These are phyloP conservation scores for Tenodera sinensis DNA, from an alignment of 2,888 invertebrate genomes.

Conservation along the genomic window DNA sequence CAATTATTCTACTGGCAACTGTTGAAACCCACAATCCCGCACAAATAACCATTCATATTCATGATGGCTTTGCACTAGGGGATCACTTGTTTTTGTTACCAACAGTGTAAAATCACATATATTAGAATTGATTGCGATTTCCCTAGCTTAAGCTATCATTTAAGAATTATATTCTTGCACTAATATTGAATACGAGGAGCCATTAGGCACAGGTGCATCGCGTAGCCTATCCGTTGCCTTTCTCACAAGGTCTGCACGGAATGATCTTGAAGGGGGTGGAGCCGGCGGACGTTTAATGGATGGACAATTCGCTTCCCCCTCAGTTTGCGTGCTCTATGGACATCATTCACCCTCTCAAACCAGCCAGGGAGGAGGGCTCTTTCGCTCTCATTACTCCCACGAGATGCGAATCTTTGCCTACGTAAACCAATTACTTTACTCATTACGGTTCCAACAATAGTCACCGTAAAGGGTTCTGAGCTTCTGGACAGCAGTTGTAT, in stretches of 20 bases:
- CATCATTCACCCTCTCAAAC: not conserved
- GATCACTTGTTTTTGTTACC: too few species aligned
- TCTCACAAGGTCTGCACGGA: not conserved
- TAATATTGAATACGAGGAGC: not conserved
- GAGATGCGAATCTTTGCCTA: not conserved
- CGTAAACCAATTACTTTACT: not conserved
- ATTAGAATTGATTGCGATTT: too few species aligned
- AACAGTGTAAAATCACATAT: too few species aligned
- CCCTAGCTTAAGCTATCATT: not conserved
- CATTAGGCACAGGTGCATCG: not conserved
- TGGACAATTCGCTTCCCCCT: not conserved
- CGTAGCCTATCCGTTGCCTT: not conserved
- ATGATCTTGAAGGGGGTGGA: not conserved
- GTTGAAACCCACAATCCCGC: too few species aligned
- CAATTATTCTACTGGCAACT: too few species aligned
- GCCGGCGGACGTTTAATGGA: not conserved
- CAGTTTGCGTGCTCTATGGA: not conserved
- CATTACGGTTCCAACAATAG: not conserved
- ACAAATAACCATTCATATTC: too few species aligned
- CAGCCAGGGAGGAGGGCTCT: not conserved
- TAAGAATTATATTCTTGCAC: not conserved
- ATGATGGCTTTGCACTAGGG: too few species aligned
- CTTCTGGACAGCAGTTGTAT: not conserved
- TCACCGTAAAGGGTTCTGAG: too few species aligned
- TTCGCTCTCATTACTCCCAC: not conserved